Base-by-base conservation (phyloP, 2,113 vertebrate species). In the Erythrolamprus reginae region DNA sequence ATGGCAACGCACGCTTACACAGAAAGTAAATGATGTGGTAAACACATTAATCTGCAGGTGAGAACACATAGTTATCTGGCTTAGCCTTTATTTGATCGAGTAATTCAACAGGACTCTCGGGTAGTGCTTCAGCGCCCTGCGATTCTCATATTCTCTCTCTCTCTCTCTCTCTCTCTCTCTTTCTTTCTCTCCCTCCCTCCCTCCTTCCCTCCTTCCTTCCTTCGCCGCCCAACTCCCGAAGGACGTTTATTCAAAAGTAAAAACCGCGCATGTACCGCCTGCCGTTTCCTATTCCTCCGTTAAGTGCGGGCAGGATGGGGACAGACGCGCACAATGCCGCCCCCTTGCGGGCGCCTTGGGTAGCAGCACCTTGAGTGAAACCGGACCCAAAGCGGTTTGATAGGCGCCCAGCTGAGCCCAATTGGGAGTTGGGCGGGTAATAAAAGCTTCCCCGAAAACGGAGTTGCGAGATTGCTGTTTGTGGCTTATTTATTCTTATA, bases 401-500 rank as follows among this genome's bases (percentile, higher is more conserved):
- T 90, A 85, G 55, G 89, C 82, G 47, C 77, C 33, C 50, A 45
- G 51, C 24, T 50, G 87, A 83, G 7, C 55, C 84, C 84, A 90
- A 86, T 86, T 86, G 48, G 58, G n/a, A 3, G 48, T 51, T 52
- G 47, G 33, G 84, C 89, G 89, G 58, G 4, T n/a, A 4, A 53
- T 90, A 90, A 86, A 86, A 86, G 9, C 84, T 24, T 1, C n/a
- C 10, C 84, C 13, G n/a, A 17, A 61, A 23, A 1, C 5, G 4
- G 0, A 3, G 19, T n/a, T 24, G 26, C 15, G 3, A 0, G 0
- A 0, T 4, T 3, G 15, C 24, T 3, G 5, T 24, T 83, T 12
- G 47, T 26, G n/a, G 42, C 15, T 45, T 8, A 48, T 24, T 12
- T 84, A 10, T 9, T 51, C 50, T 9, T 50, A 51, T 48, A 84